These are phyloP conservation scores for Reinhardtius hippoglossoides DNA, from an alignment of 2,113 vertebrate species.

Conservation along the genomic window DNA sequence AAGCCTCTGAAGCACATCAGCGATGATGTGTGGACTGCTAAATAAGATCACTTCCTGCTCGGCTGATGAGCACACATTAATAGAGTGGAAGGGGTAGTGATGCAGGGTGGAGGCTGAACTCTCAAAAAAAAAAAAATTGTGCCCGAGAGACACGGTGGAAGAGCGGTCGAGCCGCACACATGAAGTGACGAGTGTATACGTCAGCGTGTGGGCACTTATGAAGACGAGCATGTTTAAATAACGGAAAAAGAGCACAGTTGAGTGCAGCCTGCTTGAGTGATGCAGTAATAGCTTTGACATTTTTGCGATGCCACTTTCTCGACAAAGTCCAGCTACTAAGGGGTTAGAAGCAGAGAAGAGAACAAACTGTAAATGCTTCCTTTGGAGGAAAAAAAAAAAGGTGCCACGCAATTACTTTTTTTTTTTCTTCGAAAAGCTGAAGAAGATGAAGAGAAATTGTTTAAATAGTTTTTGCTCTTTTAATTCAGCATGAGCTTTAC, in stretches of 20 bases:
- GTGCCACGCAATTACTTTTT: slow-evolving; percentile 14
- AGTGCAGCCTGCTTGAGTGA: slow-evolving; percentile 43
- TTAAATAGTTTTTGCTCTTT: slow-evolving; percentile 26
- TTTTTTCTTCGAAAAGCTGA: slow-evolving; percentile 14
- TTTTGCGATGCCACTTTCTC: slow-evolving; percentile 64
- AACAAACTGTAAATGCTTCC: slow-evolving; percentile 20
- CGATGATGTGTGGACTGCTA: no score
- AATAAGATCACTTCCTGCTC: no score
- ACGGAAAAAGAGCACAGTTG: slow-evolving; percentile 41
- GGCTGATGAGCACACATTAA: no score
- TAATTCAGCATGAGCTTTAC: slow-evolving; percentile 9
- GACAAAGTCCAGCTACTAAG: slow-evolving; percentile 49
- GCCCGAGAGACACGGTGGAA: no score
- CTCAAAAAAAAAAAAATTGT: no score
- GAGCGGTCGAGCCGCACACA: no score
- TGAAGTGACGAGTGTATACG: no score
- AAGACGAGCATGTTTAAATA: slow-evolving; percentile 33
- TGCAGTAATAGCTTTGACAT: slow-evolving; percentile 74
- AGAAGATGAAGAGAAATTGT: slow-evolving; percentile 24
- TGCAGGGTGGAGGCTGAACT: no score
- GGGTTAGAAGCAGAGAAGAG: slow-evolving; percentile 31
- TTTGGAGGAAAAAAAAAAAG: slow-evolving; percentile 10
- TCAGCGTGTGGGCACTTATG: no score
- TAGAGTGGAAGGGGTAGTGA: no score
- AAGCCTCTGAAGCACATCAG: no score